Evolutionary conservation across 1,140 invertebrate species (phyloP).

Genomic region (Drosophila simulans): DNA sequence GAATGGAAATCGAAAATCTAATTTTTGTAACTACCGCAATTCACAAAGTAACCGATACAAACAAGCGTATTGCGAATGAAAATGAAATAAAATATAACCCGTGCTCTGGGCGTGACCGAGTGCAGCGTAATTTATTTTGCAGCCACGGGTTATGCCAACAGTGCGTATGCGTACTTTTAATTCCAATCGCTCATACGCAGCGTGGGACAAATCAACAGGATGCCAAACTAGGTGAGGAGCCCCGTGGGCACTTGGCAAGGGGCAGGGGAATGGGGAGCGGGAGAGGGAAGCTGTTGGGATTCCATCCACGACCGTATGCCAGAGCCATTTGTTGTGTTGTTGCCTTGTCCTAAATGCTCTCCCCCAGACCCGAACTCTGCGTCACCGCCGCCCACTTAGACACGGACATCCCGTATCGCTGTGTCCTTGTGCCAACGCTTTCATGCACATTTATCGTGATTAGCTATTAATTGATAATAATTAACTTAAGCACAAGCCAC

Average conservation of each 20-base stretch:
- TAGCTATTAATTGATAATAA: slow-evolving; percentile 83
- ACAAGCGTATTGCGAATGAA: not conserved
- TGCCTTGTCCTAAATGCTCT: slow-evolving; percentile 24
- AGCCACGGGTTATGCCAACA: slow-evolving; percentile 7
- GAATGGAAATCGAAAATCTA: not conserved
- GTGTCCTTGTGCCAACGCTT: slow-evolving; percentile 51
- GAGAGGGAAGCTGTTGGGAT: slow-evolving; percentile 5
- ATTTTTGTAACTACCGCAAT: not conserved
- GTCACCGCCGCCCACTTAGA: not conserved
- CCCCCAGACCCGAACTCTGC: not conserved
- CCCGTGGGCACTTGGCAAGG: not conserved
- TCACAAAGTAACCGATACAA: not conserved
- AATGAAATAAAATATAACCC: too few relatives aligned
- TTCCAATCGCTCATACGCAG: slow-evolving; percentile 70
- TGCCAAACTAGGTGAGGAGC: slow-evolving; percentile 1
- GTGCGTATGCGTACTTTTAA: slow-evolving; percentile 71
- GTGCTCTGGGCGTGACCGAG: not conserved
- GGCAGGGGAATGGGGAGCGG: not conserved
- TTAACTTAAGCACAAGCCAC: slow-evolving; percentile 77
- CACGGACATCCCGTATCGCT: slow-evolving; percentile 19
- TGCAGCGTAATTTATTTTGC: slow-evolving; percentile 6
- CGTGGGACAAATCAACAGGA: slow-evolving; percentile 76
- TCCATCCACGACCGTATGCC: slow-evolving; percentile 6
- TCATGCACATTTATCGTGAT: slow-evolving; percentile 82
- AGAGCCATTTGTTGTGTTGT: slow-evolving; percentile 58